Percentiles rank a stretch among this genome's conserved stretches.
Evolutionary conservation across 2,888 invertebrate genomes (phyloP).

Genomic region (Watsonalla binaria): DNA sequence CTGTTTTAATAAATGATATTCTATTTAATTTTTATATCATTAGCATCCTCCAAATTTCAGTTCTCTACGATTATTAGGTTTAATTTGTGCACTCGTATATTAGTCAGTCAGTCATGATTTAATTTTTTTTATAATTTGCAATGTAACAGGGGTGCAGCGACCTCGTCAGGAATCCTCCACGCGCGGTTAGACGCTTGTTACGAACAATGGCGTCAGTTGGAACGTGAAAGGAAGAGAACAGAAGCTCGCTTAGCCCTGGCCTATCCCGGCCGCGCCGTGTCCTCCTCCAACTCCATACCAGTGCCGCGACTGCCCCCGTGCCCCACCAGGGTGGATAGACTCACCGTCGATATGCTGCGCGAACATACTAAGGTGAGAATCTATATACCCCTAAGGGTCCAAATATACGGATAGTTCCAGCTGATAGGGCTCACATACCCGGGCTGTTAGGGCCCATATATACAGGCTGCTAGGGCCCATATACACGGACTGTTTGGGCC

Average conservation of each 20-base stretch:
- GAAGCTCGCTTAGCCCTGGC: slow-evolving; percentile 87
- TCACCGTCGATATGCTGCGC: slow-evolving; percentile 88
- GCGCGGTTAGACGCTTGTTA: slow-evolving; percentile 86
- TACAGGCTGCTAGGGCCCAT: no score
- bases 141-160: slow-evolving; percentile 59
- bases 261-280: slow-evolving; percentile 87
- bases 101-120: no score
- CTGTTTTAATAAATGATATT: no score
- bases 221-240: slow-evolving; percentile 88
- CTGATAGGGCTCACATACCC: no score
- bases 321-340: slow-evolving; percentile 86
- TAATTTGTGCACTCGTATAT: no score
- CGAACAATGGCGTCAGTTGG: slow-evolving; percentile 88
- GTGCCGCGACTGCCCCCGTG: slow-evolving; percentile 88
- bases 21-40: no score
- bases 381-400: background rate
- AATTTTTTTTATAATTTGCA: no score
- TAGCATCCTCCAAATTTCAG: no score
- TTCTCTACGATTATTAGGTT: no score
- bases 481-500: no score
- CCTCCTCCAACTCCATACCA: slow-evolving; percentile 85
- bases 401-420: background rate
- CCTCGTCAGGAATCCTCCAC: slow-evolving; percentile 82
- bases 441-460: no score
- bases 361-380: slow-evolving; percentile 84